phyloP scores from a whole-genome alignment of 2,797 vertebrate genomes.

The Periophthalmus magnuspinnatus region DNA sequence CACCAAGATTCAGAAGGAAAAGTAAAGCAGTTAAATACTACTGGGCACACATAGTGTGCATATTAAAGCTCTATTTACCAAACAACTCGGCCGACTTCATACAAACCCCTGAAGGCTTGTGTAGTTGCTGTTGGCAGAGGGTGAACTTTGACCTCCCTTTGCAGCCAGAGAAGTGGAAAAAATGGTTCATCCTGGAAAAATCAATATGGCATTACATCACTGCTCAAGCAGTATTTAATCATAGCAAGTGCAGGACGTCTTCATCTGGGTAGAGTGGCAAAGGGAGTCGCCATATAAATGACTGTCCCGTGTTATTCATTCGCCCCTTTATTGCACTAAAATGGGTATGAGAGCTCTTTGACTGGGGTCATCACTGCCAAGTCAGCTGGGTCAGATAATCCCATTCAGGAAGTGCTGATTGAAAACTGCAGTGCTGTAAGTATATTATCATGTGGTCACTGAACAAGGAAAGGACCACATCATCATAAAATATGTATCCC shows the following conservation, averaged over 20 bases:
- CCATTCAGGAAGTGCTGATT: conserved; percentile 39
- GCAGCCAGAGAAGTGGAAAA: conserved; percentile 14
- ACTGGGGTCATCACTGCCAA: conserved; percentile 25
- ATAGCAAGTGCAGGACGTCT: conserved; percentile 15
- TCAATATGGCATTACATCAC: conserved; percentile 29
- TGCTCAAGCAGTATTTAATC: conserved; percentile 19
- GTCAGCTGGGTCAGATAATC: conserved; percentile 51
- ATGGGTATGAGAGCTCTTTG: conserved; percentile 33
- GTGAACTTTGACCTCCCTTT: conserved; percentile 47
- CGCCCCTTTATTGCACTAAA: conserved; percentile 18
- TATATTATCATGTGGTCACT: conserved; percentile 27
- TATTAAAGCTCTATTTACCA: conserved; percentile 21
- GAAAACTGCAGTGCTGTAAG: conserved; percentile 35
- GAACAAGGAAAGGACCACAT: conserved; percentile 22
- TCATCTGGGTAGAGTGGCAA: conserved; percentile 18
- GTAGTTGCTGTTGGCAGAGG: conserved; percentile 8
- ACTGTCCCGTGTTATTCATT: conserved; percentile 6
- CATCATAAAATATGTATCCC: background rate
- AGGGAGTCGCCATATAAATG: conserved; percentile 17
- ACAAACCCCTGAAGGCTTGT: conserved; percentile 12
- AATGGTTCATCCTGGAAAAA: conserved; percentile 11
- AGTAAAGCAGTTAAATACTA: conserved; percentile 4
- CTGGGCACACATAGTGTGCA: conserved; percentile 23
- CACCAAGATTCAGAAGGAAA: conserved; percentile 30
- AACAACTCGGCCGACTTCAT: conserved; percentile 11